Conservation (phyloP, 2,113 vertebrate species). For the Corythornis vintsioides region DNA sequence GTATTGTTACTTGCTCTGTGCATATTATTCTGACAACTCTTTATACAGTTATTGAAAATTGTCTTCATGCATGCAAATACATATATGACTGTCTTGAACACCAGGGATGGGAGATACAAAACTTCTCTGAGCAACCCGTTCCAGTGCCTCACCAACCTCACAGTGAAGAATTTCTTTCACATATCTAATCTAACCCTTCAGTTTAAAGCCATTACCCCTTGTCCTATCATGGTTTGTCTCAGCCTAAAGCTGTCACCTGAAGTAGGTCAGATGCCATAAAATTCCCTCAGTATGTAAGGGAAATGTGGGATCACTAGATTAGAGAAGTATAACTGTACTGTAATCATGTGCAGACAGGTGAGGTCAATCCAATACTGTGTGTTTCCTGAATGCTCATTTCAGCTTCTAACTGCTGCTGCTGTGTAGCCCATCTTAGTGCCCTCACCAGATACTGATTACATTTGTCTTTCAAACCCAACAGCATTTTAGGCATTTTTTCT, state of each 20-base stretch:
- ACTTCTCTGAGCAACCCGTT: neutral
- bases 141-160: neutral
- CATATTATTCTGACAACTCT: neutral
- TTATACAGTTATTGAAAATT: neutral
- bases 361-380: neutral
- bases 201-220: neutral
- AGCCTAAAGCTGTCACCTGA: neutral
- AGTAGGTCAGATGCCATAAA: neutral
- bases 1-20: neutral
- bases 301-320: neutral
- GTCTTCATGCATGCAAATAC: neutral
- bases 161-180: neutral
- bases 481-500: neutral
- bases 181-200: neutral
- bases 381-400: neutral
- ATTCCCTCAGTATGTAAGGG: neutral
- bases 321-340: neutral
- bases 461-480: neutral
- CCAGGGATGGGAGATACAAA: neutral
- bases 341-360: neutral
- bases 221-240: neutral
- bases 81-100: neutral
- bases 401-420: neutral
- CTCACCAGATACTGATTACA: neutral
- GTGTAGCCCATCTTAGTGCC: neutral